Conservation (phyloP, 2,797 vertebrate species). For the Thripadectes ignobilis region DNA sequence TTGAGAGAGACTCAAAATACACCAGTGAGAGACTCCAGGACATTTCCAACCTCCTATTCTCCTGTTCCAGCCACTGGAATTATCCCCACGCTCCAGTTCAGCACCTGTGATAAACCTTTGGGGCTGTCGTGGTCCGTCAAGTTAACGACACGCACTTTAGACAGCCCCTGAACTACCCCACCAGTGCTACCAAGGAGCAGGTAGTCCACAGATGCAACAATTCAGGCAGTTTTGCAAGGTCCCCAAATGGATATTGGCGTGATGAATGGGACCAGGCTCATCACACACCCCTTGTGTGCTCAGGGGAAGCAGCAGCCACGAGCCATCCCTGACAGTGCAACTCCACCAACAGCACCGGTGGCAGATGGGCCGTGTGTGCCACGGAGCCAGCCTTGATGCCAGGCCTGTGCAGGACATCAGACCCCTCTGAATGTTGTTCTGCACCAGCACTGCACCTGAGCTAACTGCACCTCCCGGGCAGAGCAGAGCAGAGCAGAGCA, state of each 20-base stretch:
- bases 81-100: not conserved
- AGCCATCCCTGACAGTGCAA: not conserved
- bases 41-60: conserved; percentile 32
- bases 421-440: not conserved
- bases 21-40: not conserved
- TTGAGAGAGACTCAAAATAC: conserved; percentile 24
- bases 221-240: conserved; percentile 21
- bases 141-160: not conserved
- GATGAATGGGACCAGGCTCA: not conserved
- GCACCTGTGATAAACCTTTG: conserved; percentile 44
- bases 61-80: not conserved
- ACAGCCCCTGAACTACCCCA: conserved; percentile 7
- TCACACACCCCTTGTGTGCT: not conserved
- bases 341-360: not conserved
- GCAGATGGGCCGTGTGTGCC: not conserved
- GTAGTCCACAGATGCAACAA: conserved; percentile 7
- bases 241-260: conserved; percentile 32
- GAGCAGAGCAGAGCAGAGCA: not conserved
- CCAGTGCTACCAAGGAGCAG: conserved; percentile 7
- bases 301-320: not conserved
- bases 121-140: conserved; percentile 8
- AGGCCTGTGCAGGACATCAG: not conserved
- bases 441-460: not conserved
- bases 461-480: not conserved
- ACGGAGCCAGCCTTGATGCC: not conserved